These are phyloP conservation scores for Calameuta pallipes DNA, from an alignment of 2,888 invertebrate genomes.

Conservation along the genomic window DNA sequence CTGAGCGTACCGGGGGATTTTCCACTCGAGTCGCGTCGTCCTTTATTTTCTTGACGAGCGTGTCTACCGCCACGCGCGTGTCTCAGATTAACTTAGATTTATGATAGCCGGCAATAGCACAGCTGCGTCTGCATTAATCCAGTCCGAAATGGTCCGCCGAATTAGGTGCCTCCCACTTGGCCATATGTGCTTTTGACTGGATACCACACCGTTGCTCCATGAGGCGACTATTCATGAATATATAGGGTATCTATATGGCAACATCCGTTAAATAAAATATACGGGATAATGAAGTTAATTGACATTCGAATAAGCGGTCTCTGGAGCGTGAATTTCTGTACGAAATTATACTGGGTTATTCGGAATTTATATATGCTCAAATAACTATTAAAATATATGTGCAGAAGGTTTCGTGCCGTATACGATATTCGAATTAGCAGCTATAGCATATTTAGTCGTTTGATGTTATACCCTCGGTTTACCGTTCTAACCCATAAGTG, in stretches of 20 bases:
- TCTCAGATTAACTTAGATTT: slow-evolving; percentile 56
- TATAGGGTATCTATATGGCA: neutral
- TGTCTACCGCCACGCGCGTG: slow-evolving; percentile 32
- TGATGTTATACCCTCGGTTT: no score
- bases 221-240: neutral
- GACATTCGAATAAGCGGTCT: slow-evolving; percentile 26
- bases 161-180: slow-evolving; percentile 29
- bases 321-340: slow-evolving; percentile 18
- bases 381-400: no score
- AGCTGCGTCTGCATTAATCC: slow-evolving; percentile 58
- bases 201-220: slow-evolving; percentile 30
- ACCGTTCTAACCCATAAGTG: no score
- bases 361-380: no score
- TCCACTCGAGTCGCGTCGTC: neutral
- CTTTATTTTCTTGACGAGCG: slow-evolving; percentile 35
- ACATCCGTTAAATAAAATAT: slow-evolving; percentile 25
- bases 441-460: no score
- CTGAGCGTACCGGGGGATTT: no score
- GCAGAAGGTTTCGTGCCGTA: no score
- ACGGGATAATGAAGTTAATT: slow-evolving; percentile 31
- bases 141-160: slow-evolving; percentile 44
- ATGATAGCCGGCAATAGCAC: slow-evolving; percentile 44
- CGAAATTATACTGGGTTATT: no score
- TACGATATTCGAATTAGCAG: no score
- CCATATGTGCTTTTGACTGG: slow-evolving; percentile 41